Conservation (phyloP, 2,113 vertebrate genomes). For the Cyanoliseus patagonus region DNA sequence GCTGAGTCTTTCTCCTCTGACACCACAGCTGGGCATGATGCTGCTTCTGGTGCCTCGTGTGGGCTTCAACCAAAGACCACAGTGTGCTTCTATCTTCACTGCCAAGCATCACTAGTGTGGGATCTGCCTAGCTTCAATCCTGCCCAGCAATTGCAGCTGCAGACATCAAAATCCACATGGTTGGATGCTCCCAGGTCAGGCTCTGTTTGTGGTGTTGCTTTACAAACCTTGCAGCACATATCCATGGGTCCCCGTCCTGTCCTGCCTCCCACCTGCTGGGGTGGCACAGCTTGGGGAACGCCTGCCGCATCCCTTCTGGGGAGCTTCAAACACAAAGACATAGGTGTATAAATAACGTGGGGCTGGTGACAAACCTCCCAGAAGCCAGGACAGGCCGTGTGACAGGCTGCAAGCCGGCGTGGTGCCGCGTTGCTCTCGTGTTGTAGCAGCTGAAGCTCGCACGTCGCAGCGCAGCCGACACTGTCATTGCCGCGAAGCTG, state of each 20-base stretch:
- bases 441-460: background rate
- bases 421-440: background rate
- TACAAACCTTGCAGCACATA: accelerated
- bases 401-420: background rate
- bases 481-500: background rate
- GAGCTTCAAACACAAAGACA: background rate
- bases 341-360: accelerated
- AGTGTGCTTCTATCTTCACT: background rate
- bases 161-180: background rate
- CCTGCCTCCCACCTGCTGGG: background rate
- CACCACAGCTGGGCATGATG: too few relatives aligned
- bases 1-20: background rate
- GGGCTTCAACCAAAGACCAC: background rate
- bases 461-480: background rate
- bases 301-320: background rate
- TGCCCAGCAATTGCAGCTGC: background rate
- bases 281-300: accelerated
- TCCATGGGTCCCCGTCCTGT: accelerated
- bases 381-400: background rate
- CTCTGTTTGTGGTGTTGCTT: background rate
- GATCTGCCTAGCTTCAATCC: background rate
- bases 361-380: background rate
- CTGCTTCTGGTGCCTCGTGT: background rate
- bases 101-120: background rate
- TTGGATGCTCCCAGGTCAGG: background rate